Conservation (phyloP, 2,797 vertebrate genomes). For the Furcifer pardalis region DNA sequence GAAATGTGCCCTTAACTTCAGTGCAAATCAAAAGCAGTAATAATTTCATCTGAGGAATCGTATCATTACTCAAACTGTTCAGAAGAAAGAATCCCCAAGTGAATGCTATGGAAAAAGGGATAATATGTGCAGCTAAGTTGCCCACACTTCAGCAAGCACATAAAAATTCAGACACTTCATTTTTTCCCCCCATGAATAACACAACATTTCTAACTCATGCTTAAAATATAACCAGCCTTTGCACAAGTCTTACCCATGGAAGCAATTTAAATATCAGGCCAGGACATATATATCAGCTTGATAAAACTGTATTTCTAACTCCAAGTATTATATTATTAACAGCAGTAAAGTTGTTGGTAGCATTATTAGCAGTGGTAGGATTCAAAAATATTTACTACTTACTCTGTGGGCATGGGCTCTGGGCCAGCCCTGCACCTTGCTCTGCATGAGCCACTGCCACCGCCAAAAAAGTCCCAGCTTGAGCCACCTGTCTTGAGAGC, state of each 20-base stretch:
- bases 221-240: conserved; percentile 12
- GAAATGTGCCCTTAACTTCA: neutral
- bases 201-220: conserved; percentile 18
- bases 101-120: neutral
- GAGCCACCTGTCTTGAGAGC: too few relatives aligned
- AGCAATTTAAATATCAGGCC: conserved; percentile 8
- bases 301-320: neutral
- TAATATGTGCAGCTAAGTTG: conserved; percentile 10
- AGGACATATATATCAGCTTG: neutral
- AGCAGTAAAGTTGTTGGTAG: too few relatives aligned
- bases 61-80: conserved; percentile 17
- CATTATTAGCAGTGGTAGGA: too few relatives aligned
- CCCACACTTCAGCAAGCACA: conserved; percentile 23
- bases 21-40: conserved; percentile 20
- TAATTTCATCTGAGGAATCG: conserved; percentile 19
- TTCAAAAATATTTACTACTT: too few relatives aligned
- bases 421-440: too few relatives aligned
- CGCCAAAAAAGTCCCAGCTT: too few relatives aligned
- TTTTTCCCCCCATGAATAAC: conserved; percentile 21
- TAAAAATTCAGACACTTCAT: conserved; percentile 25
- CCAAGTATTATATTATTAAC: neutral
- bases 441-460: too few relatives aligned
- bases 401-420: too few relatives aligned
- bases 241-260: neutral
- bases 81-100: conserved; percentile 14